Conservation (phyloP, 2,888 invertebrate genomes). For the Alentia gelatinosa region DNA sequence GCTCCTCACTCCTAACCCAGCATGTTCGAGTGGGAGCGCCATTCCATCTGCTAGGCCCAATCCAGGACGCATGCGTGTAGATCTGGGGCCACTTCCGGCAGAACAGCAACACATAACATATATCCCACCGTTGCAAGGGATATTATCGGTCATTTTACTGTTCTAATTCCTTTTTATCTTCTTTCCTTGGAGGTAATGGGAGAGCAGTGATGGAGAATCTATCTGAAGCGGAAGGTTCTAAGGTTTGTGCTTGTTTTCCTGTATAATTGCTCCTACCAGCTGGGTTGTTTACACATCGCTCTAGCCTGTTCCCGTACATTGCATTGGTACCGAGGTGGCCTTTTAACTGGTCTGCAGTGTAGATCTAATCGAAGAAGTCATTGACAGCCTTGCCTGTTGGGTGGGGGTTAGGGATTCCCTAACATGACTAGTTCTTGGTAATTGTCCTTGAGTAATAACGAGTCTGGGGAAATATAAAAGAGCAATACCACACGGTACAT, state of each 20-base stretch:
- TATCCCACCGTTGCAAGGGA: neutral
- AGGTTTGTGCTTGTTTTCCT: neutral
- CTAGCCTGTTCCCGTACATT: neutral
- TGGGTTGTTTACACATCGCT: constrained; percentile 43
- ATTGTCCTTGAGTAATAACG: no score
- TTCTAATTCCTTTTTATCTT: neutral
- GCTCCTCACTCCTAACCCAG: neutral
- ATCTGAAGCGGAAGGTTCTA: constrained; percentile 33
- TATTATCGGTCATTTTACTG: neutral
- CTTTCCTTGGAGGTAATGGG: neutral
- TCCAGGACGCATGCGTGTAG: neutral
- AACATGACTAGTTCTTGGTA: no score
- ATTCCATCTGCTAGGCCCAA: neutral
- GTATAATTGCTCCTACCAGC: neutral
- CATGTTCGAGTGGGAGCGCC: constrained; percentile 33
- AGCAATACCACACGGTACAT: no score
- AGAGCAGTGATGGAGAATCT: constrained; percentile 33
- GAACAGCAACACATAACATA: constrained; percentile 25
- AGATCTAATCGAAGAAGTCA: no score
- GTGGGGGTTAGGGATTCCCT: no score
- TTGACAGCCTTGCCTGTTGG: no score
- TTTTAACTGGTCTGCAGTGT: no score
- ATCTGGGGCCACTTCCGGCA: neutral
- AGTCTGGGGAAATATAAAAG: no score
- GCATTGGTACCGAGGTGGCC: no score